A percentile compares a stretch with the other conserved stretches of the same genome.
Evolutionary conservation across 2,113 vertebrate genomes (phyloP).

Genomic region (Procavia capensis): DNA sequence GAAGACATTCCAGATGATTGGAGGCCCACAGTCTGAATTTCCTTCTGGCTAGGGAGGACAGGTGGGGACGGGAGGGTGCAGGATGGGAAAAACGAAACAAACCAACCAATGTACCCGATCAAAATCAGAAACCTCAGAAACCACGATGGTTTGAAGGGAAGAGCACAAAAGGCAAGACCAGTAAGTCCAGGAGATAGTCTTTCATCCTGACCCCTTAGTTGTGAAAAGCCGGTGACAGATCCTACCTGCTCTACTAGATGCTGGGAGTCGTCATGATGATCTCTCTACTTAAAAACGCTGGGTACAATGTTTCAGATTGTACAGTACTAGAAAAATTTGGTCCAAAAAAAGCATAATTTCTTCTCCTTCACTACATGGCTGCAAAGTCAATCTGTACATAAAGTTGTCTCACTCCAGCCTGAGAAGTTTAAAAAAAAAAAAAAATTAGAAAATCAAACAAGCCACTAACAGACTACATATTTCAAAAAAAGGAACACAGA

Average conservation of each 20-base stretch:
- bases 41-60: constrained; percentile 68
- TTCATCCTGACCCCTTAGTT: constrained; percentile 71
- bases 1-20: constrained; percentile 80
- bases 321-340: constrained; percentile 91
- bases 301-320: constrained; percentile 80
- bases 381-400: constrained; percentile 97
- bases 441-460: background rate
- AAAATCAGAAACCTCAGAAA: constrained; percentile 68
- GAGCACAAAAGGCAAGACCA: constrained; percentile 80
- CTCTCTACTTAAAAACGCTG: constrained; percentile 72
- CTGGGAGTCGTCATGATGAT: constrained; percentile 57
- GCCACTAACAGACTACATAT: background rate
- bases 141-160: constrained; percentile 56
- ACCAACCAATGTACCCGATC: background rate
- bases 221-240: constrained; percentile 7
- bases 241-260: constrained; percentile 43
- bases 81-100: background rate
- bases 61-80: background rate
- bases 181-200: constrained; percentile 74
- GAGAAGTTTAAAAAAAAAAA: constrained; percentile 55
- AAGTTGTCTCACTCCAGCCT: constrained; percentile 97
- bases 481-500: background rate
- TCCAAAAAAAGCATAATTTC: constrained; percentile 85
- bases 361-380: constrained; percentile 90
- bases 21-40: constrained; percentile 78